phyloP scores from a whole-genome alignment of 2,113 vertebrate genomes.

The Aldabrachelys gigantea region DNA sequence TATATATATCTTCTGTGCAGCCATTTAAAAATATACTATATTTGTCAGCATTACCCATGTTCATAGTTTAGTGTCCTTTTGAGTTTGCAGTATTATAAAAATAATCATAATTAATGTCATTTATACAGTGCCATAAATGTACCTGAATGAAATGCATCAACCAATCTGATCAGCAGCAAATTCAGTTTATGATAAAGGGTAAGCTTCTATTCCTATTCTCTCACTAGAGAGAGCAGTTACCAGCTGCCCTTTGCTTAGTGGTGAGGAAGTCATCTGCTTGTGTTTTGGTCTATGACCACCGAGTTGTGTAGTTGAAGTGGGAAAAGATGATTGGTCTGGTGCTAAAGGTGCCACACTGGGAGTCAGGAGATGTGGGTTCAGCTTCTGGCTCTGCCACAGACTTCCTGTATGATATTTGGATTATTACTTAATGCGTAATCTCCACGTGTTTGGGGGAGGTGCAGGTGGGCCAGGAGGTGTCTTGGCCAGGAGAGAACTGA shows the following conservation, averaged over 20 bases:
- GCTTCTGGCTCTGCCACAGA: not conserved
- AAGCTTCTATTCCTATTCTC: not conserved
- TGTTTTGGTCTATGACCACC: not conserved
- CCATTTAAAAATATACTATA: not conserved
- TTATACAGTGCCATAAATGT: not conserved
- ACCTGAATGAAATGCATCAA: not conserved
- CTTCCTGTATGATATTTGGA: not conserved
- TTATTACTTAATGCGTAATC: not conserved
- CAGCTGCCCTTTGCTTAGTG: not conserved
- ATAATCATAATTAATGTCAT: not conserved
- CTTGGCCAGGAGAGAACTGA: not conserved
- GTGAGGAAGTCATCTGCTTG: not conserved
- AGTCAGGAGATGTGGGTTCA: fast-evolving
- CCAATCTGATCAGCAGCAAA: not conserved
- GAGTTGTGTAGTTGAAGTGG: not conserved
- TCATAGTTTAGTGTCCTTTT: fast-evolving
- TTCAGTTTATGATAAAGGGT: not conserved
- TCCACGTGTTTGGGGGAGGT: not conserved
- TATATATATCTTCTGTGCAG: not conserved
- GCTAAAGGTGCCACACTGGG: not conserved
- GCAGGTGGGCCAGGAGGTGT: not conserved
- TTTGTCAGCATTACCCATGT: not conserved
- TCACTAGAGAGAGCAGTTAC: not conserved
- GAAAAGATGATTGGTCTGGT: not conserved
- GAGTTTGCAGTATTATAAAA: not conserved